Base-by-base conservation (phyloP, 1,140 invertebrate genomes). In the Andricus grossulariae region DNA sequence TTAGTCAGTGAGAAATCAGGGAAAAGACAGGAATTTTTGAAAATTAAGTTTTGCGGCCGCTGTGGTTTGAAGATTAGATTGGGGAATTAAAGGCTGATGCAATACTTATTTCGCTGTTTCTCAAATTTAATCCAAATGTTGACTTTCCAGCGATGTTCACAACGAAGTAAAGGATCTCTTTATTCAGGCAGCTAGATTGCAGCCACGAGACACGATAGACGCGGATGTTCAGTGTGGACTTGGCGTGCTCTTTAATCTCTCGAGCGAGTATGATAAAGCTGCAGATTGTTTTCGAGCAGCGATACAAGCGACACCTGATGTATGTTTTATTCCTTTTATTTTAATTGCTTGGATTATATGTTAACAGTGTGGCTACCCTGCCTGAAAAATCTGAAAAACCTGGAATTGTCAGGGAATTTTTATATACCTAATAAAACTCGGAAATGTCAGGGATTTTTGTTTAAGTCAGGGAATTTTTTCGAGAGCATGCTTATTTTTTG, bases 151-250 rank as follows among this genome's bases (percentile, higher is more conserved):
- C 54, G 90, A 92, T 74, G 85, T 94, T 52, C 93, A 95, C 82
- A 91, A 94, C 50, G 91, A 94, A 80, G 94, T 99, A 2, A 95
- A 96, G 89, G 94, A 96, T 81, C 89, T 97, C 54, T 99, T 94
- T 89, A 93, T 99, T 78, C 93, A 94, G 89, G 98, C 98, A n/a
- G 97, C 97, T 25, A 74, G 97, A 85, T 90, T 95, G 82, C 95
- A 95, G 86, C 95, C 96, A 4, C 89, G 91, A 21, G 89, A 92
- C 49, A 91, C 94, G 81, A 95, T 98, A 81, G 98, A 99, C 92
- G 92, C 97, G n/a, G 97, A 99, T 91, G 95, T 99, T 15, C 98
- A 99, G 91, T 96, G 97, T 92, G 98, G 97, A 70, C 92, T 99
- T 10, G 98, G 98, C 11, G 97, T 99, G 7, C 92, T 99, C 45